Evolutionary conservation across 2,888 invertebrate species (phyloP).

Genomic region (Dusona sp.): DNA sequence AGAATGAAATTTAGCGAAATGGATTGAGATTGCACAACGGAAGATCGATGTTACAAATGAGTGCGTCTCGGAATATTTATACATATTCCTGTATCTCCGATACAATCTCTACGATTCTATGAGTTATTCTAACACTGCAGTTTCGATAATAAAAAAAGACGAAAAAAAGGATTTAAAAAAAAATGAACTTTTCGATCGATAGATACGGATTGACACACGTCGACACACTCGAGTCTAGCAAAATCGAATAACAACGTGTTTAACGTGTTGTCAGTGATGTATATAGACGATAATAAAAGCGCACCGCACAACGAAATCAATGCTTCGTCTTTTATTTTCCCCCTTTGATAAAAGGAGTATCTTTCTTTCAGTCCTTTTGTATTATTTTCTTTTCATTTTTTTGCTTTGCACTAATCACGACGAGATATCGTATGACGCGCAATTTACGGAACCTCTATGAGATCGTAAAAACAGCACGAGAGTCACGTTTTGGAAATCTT

Average conservation of each 20-base stretch:
- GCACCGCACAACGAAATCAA: constrained; percentile 36
- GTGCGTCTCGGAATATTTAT: not conserved
- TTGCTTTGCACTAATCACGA: constrained; percentile 44
- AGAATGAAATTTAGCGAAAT: not conserved
- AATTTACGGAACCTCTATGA: constrained; percentile 8
- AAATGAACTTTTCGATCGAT: constrained; percentile 4
- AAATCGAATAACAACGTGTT: constrained; percentile 32
- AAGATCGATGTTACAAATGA: not conserved
- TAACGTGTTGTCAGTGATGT: constrained; percentile 9
- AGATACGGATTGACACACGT: constrained; percentile 4
- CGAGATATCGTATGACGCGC: constrained; percentile 41
- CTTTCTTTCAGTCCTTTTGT: not conserved
- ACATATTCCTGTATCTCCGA: not conserved
- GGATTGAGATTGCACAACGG: not conserved
- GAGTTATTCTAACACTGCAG: constrained; percentile 3
- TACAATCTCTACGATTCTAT: not conserved
- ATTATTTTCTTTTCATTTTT: constrained; percentile 4
- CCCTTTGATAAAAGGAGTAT: not conserved
- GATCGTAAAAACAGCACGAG: constrained; percentile 3
- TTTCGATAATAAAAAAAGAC: not conserved
- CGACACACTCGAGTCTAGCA: constrained; percentile 13
- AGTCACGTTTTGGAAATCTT: constrained; percentile 26
- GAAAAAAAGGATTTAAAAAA: not conserved
- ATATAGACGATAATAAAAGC: constrained; percentile 14
- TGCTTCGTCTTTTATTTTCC: not conserved